A percentile compares a stretch with the other conserved stretches of the same genome.
These are phyloP conservation scores for Aphelenchoides fujianensis DNA, from an alignment of 1,140 invertebrate genomes.

Conservation along the genomic window DNA sequence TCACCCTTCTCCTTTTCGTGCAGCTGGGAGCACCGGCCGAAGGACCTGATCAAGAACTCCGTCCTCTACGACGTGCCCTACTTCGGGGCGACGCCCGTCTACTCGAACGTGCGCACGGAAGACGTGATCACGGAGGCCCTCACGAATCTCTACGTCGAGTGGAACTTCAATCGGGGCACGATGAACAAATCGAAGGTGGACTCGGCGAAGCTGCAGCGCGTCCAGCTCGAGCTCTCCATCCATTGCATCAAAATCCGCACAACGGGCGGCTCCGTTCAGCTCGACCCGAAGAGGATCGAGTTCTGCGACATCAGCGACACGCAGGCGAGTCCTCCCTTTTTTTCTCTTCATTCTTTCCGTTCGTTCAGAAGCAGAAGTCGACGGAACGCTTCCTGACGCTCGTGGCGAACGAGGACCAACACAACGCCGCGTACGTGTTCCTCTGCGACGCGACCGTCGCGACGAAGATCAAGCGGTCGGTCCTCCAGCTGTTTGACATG, in stretches of 20 bases:
- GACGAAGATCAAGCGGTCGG: neutral
- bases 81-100: neutral
- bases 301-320: neutral
- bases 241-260: neutral
- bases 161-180: neutral
- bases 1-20: no score
- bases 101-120: neutral
- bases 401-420: neutral
- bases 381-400: neutral
- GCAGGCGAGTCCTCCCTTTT: neutral
- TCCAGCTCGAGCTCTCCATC: neutral
- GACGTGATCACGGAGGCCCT: neutral
- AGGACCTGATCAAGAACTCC: neutral
- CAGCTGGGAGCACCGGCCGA: neutral
- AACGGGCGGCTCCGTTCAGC: neutral
- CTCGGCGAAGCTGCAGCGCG: neutral
- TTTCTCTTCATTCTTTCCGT: neutral
- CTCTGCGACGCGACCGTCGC: neutral
- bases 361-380: neutral
- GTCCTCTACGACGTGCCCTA: neutral
- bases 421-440: conserved; percentile 1
- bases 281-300: neutral
- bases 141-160: neutral
- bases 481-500: neutral
- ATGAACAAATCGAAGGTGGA: neutral